Base-by-base conservation (phyloP, 2,888 invertebrate genomes). In the Acleris emargana region DNA sequence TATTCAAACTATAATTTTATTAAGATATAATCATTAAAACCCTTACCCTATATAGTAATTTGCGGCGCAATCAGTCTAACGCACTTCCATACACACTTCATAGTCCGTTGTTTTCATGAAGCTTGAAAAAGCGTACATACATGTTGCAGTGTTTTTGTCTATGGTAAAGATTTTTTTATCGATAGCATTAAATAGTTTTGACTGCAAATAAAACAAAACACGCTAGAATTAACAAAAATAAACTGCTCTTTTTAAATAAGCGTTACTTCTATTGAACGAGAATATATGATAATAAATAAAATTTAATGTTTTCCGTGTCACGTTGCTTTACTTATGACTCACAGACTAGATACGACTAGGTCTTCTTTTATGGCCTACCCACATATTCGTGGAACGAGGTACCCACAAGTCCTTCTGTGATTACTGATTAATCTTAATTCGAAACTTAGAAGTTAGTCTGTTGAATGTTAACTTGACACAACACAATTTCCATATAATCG, bases 1-100 rank as follows among this genome's bases (percentile, higher is more conserved):
- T 64, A 58, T 62, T 66, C 47, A 63, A 60, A 62, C 25, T 51
- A 18, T 53, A 58, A 49, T 42, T 68, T 59, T 62, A 54, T 57
- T 60, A 64, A 57, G 53, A 64, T 59, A 64, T 67, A 57, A 60
- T 61, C 62, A 67, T 68, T 77, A 57, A 68, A 75, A 81, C 38
- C 43, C 91, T 88, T 85, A 93, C 93, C 90, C 86, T 83, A 82
- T 85, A 87, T 88, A 86, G 87, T 88, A 87, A 89, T 88, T 92
- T 93, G 92, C 93, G 93, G 93, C 93, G 94, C 93, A 93, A 93
- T 94, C 93, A 92, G 91, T 93, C 93, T 92, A 93, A 93, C 92
- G 89, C 91, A 93, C 93, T 93, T 88, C 87, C 91, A 89, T 89
- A 89, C 92, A 93, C 93, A 89, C 89, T 89, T 87, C 84, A 89